Base-by-base conservation (phyloP, 2,113 vertebrate genomes). In the Hippoglossus stenolepis region DNA sequence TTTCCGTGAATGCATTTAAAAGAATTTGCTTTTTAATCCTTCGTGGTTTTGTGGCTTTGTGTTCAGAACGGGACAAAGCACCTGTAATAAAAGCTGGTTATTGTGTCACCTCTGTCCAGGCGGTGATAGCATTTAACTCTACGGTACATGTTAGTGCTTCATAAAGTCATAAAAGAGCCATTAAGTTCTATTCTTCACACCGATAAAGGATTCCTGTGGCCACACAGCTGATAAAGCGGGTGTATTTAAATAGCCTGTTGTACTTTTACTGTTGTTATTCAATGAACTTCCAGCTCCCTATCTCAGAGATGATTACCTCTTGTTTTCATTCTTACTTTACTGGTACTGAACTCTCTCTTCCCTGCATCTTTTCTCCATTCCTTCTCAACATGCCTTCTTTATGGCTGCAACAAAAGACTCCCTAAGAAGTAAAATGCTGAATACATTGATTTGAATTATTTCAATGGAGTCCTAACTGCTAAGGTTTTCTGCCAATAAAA, bases 401-500 rank as follows among this genome's bases (percentile, higher is more conserved):
- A 45, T 45, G 43, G 43, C 43, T 45, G 43, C 12, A 45, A 51
- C 49, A 51, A 51, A 20, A 51, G 6, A 13, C 13, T 15, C 43
- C 43, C 13, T 6, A 38, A 54, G 28, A 28, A 43, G 20, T 77
- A 13, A n/a, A 69, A 66, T 24, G 21, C 26, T 23, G 8, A 60
- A 66, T 58, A 28, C 45, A 81, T 69, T 66, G n/a, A 83, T 64
- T 49, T 17, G 13, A 2, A 49, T 18, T 18, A 49, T 18, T 79
- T 73, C 49, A 60, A 0, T 51, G 21, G 62, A 71, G 43, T 58
- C 43, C n/a, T 72, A 23, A 26, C 28, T 67, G 17, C 45, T 57
- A 68, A 62, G 8, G 13, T 73, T 56, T 72, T 57, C 64, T 73
- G 28, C 62, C 28, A 57, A 6, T 73, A 63, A 65, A 60, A 56